Evolutionary conservation across 2,797 vertebrate species (phyloP).

Genomic region (Neosilurus hyrtlii): DNA sequence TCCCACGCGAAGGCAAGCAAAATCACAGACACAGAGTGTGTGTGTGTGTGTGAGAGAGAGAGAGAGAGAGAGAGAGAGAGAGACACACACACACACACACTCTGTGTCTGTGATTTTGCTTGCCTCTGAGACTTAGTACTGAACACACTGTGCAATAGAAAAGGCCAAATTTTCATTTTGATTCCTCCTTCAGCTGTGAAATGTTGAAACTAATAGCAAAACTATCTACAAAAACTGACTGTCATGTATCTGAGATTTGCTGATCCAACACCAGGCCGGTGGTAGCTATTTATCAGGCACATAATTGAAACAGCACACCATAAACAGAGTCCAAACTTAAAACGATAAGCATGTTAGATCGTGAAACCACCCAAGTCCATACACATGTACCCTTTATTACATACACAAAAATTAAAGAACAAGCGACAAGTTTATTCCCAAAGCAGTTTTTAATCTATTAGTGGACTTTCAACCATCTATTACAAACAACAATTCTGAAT

Average conservation of each 20-base stretch:
- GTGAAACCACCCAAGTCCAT: slow-evolving; percentile 3
- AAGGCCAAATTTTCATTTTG: slow-evolving; percentile 28
- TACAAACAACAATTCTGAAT: slow-evolving; percentile 26
- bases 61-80: not conserved
- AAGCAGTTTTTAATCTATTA: slow-evolving; percentile 20
- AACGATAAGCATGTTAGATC: slow-evolving; percentile 22
- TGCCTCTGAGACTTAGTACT: slow-evolving; percentile 52
- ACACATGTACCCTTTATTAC: slow-evolving; percentile 17
- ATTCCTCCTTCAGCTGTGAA: not conserved
- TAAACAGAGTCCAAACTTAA: slow-evolving; percentile 27
- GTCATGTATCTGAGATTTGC: not conserved
- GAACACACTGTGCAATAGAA: slow-evolving; percentile 42
- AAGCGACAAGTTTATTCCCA: slow-evolving; percentile 10
- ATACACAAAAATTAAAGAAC: not conserved
- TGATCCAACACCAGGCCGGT: slow-evolving; percentile 18
- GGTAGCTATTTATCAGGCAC: slow-evolving; percentile 12
- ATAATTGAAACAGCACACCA: not conserved
- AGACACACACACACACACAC: slow-evolving; percentile 45
- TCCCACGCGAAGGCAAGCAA: slow-evolving; percentile 47
- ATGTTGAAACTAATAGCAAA: slow-evolving; percentile 12
- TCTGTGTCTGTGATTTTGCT: no score
- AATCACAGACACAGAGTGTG: slow-evolving; percentile 37
- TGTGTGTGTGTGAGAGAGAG: no score
- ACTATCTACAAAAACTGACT: not conserved
- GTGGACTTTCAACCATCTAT: slow-evolving; percentile 22